phyloP scores from a whole-genome alignment of 2,113 vertebrate genomes.

The Etheostoma cragini region DNA sequence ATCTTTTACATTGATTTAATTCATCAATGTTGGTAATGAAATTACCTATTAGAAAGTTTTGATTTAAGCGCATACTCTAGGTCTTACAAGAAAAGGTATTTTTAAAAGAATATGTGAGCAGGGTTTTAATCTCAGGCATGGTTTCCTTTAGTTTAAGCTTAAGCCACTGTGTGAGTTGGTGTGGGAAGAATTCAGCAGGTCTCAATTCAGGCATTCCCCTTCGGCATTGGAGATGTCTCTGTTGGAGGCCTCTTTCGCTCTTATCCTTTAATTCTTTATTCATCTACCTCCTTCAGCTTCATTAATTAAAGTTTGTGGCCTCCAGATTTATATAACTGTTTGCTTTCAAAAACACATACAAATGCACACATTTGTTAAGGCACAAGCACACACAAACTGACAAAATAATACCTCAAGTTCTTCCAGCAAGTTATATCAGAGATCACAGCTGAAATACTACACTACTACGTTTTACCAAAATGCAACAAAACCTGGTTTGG shows the following conservation, averaged over 20 bases:
- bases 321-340: background rate
- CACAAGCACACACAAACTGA: background rate
- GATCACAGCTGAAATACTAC: background rate
- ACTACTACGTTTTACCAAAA: background rate
- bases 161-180: background rate
- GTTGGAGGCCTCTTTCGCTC: constrained; percentile 13
- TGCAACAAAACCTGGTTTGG: too few species aligned
- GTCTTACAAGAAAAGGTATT: background rate
- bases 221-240: constrained; percentile 37
- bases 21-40: constrained; percentile 5
- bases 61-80: background rate
- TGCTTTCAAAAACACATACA: background rate
- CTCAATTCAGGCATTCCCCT: constrained; percentile 34
- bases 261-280: constrained; percentile 10
- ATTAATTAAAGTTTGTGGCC: constrained; percentile 4
- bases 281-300: background rate
- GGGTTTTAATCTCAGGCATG: background rate
- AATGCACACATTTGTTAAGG: background rate
- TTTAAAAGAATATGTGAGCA: background rate
- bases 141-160: background rate
- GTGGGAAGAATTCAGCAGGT: constrained; percentile 12
- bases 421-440: background rate
- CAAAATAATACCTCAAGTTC: background rate
- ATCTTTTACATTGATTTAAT: constrained; percentile 6
- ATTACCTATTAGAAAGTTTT: background rate